Conservation (phyloP, 2,797 vertebrate genomes). For the Hypotaenidia okinawae region DNA sequence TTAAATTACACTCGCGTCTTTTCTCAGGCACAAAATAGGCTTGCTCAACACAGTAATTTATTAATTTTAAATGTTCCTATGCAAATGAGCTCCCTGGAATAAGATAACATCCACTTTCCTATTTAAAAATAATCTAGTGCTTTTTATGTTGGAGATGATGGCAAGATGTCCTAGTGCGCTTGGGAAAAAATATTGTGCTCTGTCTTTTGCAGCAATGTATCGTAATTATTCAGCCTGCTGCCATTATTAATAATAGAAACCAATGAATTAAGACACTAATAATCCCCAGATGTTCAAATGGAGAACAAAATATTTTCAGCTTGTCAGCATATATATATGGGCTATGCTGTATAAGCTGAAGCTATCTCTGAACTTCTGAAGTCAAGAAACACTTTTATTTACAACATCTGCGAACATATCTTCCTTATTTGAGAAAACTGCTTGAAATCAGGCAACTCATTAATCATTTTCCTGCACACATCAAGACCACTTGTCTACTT, state of each 20-base stretch:
- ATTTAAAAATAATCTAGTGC: conserved; percentile 70
- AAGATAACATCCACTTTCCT: conserved; percentile 62
- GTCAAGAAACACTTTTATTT: background rate
- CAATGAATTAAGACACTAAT: conserved; percentile 76
- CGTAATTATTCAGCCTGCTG: conserved; percentile 68
- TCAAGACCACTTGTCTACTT: background rate
- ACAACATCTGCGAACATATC: background rate
- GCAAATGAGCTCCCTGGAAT: conserved; percentile 68
- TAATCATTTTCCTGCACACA: background rate
- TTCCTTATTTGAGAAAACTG: background rate
- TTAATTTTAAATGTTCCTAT: conserved; percentile 73
- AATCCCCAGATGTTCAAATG: conserved; percentile 76
- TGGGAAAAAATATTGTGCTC: conserved; percentile 30
- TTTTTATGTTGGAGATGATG: conserved; percentile 63
- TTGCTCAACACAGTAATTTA: conserved; percentile 62
- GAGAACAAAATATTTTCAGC: conserved; percentile 69
- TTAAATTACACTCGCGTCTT: conserved; percentile 53
- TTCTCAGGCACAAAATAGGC: conserved; percentile 61
- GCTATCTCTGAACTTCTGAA: conserved; percentile 27
- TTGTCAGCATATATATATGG: conserved; percentile 70
- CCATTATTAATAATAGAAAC: conserved; percentile 77
- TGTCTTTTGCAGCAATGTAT: conserved; percentile 61
- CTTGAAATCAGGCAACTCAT: conserved; percentile 11
- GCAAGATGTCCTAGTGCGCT: conserved; percentile 64
- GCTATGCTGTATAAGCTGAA: conserved; percentile 45